phyloP scores from a whole-genome alignment of 2,888 invertebrate species.

The Eupithecia vulgata region DNA sequence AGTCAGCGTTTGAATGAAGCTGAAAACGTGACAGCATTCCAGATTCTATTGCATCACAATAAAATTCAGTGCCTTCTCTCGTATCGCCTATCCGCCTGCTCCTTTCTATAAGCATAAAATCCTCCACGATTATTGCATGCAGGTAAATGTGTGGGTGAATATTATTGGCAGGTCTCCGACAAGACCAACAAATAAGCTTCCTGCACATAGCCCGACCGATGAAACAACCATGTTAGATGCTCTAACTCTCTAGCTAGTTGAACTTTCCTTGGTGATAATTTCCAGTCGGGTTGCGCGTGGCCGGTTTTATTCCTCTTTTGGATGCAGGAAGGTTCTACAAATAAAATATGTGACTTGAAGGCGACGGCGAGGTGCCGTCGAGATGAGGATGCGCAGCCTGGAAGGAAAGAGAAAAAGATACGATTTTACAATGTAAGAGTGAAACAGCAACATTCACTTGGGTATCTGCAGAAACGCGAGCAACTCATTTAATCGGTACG shows the following conservation, averaged over 20 bases:
- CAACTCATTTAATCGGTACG: conserved; percentile 84
- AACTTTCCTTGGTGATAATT: conserved; percentile 48
- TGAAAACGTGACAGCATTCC: conserved; percentile 61
- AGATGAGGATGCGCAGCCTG: conserved; percentile 78
- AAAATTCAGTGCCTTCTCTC: conserved; percentile 57
- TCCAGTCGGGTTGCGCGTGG: conserved; percentile 64
- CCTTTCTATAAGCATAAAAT: conserved; percentile 72
- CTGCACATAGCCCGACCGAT: conserved; percentile 61
- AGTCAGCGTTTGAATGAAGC: conserved; percentile 54
- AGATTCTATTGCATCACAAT: conserved; percentile 60
- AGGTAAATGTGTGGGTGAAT: conserved; percentile 78
- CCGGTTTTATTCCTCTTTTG: conserved; percentile 72
- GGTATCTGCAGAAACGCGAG: conserved; percentile 83
- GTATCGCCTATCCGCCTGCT: conserved; percentile 61
- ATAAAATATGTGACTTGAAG: conserved; percentile 84
- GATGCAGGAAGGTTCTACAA: conserved; percentile 82
- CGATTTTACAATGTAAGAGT: conserved; percentile 50
- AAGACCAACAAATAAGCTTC: conserved; percentile 64
- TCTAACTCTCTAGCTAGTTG: conserved; percentile 41
- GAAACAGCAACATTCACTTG: conserved; percentile 62
- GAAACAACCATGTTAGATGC: conserved; percentile 43
- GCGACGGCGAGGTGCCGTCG: conserved; percentile 81
- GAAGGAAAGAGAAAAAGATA: conserved; percentile 59
- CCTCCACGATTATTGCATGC: conserved; percentile 69
- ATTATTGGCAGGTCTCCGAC: conserved; percentile 77